Conservation (phyloP, 1,140 invertebrate genomes). For the Bathynomus jamesi region DNA sequence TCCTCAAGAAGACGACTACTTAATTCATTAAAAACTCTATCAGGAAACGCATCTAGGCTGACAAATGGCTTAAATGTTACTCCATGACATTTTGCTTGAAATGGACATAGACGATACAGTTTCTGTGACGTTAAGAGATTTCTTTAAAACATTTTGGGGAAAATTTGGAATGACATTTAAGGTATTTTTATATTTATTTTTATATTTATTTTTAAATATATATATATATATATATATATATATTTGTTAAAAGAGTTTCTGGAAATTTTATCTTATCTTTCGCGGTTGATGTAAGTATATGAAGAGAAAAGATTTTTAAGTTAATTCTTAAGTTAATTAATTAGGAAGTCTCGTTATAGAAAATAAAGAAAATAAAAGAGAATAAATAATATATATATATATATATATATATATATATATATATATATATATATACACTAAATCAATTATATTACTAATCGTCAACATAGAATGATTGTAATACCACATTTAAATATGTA, state of each 20-base stretch:
- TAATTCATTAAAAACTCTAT: background rate
- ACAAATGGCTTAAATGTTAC: background rate
- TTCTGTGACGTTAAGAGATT: background rate
- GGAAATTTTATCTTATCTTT: background rate
- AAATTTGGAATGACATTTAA: background rate
- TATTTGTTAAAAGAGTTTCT: background rate
- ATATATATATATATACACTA: too few species aligned
- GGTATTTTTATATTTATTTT: conserved; percentile 1
- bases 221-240: background rate
- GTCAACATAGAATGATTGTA: too few species aligned
- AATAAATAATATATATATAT: too few species aligned
- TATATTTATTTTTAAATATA: background rate
- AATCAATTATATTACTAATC: too few species aligned
- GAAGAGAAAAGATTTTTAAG: background rate
- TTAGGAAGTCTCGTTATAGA: background rate
- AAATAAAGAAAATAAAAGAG: too few species aligned
- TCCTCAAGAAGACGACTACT: background rate
- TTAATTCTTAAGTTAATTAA: background rate
- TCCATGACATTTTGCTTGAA: background rate
- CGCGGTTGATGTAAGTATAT: background rate
- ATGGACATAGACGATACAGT: background rate
- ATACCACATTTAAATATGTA: too few species aligned
- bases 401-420: too few species aligned
- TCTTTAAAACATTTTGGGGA: background rate
- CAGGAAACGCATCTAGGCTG: background rate